phyloP scores from a whole-genome alignment of 2,888 invertebrate genomes.

The Muschampia plurimacula region DNA sequence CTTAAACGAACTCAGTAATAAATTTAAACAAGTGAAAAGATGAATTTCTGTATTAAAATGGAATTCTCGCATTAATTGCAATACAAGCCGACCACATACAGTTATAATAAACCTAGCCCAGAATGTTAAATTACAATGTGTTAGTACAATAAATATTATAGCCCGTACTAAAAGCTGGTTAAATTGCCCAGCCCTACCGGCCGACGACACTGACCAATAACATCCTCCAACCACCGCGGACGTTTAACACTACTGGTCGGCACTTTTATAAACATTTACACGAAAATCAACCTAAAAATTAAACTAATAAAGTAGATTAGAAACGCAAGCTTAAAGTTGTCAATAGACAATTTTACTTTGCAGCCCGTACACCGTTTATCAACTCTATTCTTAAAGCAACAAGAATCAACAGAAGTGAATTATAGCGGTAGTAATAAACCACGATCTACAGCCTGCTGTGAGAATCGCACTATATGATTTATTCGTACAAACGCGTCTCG shows the following conservation, averaged over 20 bases:
- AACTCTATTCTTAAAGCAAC: conserved; percentile 39
- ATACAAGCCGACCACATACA: conserved; percentile 17
- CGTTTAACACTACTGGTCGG: conserved; percentile 63
- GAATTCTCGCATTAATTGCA: conserved; percentile 26
- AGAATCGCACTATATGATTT: conserved; percentile 71
- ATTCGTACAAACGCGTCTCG: conserved; percentile 65
- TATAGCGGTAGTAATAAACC: conserved; percentile 46
- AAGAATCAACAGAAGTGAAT: conserved; percentile 41
- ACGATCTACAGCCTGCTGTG: conserved; percentile 65
- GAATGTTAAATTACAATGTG: conserved; percentile 40
- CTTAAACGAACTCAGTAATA: background rate
- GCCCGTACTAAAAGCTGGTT: conserved; percentile 34
- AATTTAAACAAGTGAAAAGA: background rate
- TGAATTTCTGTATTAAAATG: conserved; percentile 16
- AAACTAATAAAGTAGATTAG: conserved; percentile 35
- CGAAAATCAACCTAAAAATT: conserved; percentile 40
- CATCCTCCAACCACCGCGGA: conserved; percentile 68
- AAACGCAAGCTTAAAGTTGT: conserved; percentile 48
- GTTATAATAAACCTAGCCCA: conserved; percentile 34
- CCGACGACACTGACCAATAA: conserved; percentile 78
- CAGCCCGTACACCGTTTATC: conserved; percentile 41
- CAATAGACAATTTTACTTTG: conserved; percentile 43
- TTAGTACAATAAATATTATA: conserved; percentile 40
- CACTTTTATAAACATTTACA: conserved; percentile 8
- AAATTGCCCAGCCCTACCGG: conserved; percentile 61